Conservation (phyloP, 2,113 vertebrate species). For the Setophaga petechia region DNA sequence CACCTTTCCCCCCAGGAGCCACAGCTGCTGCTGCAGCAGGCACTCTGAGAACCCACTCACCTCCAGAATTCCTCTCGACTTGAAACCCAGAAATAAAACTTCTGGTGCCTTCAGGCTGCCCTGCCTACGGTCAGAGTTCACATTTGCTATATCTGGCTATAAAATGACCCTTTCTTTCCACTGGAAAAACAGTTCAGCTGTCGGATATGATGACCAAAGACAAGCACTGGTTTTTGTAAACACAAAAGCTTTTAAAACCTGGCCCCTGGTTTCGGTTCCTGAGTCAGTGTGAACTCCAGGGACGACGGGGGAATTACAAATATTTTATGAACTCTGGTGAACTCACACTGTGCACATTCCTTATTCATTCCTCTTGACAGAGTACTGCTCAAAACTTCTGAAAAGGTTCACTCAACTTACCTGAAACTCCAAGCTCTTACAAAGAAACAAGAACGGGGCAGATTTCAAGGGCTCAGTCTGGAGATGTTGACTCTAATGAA, state of each 20-base stretch:
- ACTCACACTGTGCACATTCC: not conserved
- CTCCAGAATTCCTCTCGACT: not conserved
- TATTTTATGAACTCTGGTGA: not conserved
- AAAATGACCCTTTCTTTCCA: not conserved
- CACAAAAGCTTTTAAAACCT: conserved; percentile 6
- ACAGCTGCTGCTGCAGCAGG: not conserved
- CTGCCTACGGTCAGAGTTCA: not conserved
- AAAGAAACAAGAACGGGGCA: not conserved
- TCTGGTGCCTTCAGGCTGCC: not conserved
- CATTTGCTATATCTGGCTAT: not conserved
- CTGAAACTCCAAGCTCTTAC: not conserved
- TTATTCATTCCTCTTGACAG: not conserved
- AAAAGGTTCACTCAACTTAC: not conserved
- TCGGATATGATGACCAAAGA: not conserved
- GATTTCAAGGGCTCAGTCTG: not conserved
- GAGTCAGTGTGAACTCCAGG: not conserved
- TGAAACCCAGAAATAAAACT: not conserved
- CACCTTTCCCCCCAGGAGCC: not conserved
- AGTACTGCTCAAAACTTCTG: not conserved
- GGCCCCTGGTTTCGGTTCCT: not conserved
- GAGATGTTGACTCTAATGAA: not conserved
- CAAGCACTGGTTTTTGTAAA: not conserved
- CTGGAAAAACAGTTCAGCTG: not conserved
- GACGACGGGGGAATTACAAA: not conserved
- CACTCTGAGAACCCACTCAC: not conserved